Evolutionary conservation across 2,888 invertebrate species (phyloP), one percentile per base, ranked within the genome.

Genomic region (Ctena decussata): DNA sequence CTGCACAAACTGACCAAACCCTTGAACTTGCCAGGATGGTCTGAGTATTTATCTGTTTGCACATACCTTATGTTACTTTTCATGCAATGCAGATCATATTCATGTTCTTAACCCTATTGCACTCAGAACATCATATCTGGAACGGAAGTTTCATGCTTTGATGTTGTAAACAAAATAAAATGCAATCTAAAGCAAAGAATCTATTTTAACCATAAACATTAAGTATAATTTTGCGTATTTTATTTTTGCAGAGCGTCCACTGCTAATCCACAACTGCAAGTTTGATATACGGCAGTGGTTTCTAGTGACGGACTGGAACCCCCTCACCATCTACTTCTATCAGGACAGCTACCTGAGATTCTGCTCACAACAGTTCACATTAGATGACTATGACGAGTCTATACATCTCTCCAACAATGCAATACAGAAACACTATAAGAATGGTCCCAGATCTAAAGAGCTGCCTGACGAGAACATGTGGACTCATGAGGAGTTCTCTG

Each of bases 271-370:
- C 96, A 97, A 98, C 93, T 98, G 98, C 0, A 99, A 99, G 96
- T 99, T 99, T 95, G 99, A 99, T 96, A 98, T 99, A 91, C 97
- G 99, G 6, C 99, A 99, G 96, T 99, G 99, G 99, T 99, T 99
- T 96, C 96, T 99, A 87, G 97, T 99, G 37, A 98, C 98, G 0
- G 98, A 97, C 95, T 98, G 98, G 93, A 98, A 98, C 94, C 99
- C 99, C 0, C 96, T 99, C 46, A 98, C 98, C 0, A 97, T 99
- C 85, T 99, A 98, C 98, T 97, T 99, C 96, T 99, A 98, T 96
- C 98, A 97, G 94, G 98, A 98, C 94, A 98, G 98, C 95, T 99
- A 99, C 95, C 96, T 99, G 88, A 80, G 99, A 80, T 99, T 99
- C 96, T 98, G 98, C 95, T 98, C 96, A 12, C 95, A 96, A 86